Percentiles rank a stretch among this genome's conserved stretches.
Evolutionary conservation across 1,140 invertebrate genomes (phyloP).

Genomic region (Drosophila obscura): DNA sequence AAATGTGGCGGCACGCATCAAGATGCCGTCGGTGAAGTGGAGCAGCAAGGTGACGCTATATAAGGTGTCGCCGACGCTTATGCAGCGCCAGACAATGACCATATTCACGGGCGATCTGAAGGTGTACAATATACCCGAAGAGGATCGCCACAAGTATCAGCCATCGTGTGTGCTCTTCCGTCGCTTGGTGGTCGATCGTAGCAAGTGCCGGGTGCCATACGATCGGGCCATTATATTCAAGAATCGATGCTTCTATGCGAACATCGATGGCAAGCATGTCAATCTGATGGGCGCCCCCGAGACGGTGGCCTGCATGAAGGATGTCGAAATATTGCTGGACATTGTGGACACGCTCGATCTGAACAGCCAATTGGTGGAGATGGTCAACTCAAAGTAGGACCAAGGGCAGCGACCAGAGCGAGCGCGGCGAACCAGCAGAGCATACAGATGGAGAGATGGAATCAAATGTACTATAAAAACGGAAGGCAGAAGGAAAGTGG

Average conservation of each 20-base stretch:
- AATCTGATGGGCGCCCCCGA: conserved; percentile 76
- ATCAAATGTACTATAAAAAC: too few relatives aligned
- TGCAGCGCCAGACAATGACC: conserved; percentile 60
- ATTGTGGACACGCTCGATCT: conserved; percentile 71
- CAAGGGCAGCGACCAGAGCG: too few relatives aligned
- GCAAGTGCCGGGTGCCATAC: conserved; percentile 70
- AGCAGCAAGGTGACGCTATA: conserved; percentile 79
- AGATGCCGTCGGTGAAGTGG: conserved; percentile 68
- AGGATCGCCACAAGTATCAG: conserved; percentile 79
- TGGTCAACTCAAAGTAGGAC: conserved; percentile 59
- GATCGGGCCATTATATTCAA: conserved; percentile 83
- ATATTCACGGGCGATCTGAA: conserved; percentile 79
- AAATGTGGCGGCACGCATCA: conserved; percentile 63
- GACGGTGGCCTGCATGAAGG: conserved; percentile 50
- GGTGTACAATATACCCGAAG: conserved; percentile 69
- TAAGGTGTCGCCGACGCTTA: conserved; percentile 59
- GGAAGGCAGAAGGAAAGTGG: too few relatives aligned
- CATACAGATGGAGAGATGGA: neutral
- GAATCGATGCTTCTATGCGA: conserved; percentile 79
- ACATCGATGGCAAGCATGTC: conserved; percentile 83
- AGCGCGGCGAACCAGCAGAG: neutral
- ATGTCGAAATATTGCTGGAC: conserved; percentile 78
- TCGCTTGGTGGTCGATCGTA: conserved; percentile 50
- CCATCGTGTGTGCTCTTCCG: conserved; percentile 81
- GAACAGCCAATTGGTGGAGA: conserved; percentile 68